phyloP scores from a whole-genome alignment of 2,113 vertebrate species.

The Aspidoscelis tigris region DNA sequence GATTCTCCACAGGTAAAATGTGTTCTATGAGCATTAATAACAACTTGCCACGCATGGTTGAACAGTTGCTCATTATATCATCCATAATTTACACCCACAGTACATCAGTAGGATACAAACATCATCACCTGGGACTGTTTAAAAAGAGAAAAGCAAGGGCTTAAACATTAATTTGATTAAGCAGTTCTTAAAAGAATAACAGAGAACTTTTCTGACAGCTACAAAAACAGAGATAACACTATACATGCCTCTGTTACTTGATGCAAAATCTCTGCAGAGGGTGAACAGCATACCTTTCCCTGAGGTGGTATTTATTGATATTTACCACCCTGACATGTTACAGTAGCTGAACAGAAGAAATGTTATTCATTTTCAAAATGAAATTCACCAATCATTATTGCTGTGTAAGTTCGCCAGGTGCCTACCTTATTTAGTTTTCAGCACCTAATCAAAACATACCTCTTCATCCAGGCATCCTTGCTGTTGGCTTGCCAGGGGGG shows the following conservation, averaged over 20 bases:
- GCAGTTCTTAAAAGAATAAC: conserved; percentile 10
- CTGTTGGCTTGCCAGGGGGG: no score
- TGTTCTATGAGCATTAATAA: conserved; percentile 25
- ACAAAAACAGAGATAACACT: background rate
- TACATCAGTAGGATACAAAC: conserved; percentile 9
- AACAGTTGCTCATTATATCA: conserved; percentile 14
- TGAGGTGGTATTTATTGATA: background rate
- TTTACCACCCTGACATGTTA: background rate
- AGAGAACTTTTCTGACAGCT: background rate
- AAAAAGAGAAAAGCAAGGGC: background rate
- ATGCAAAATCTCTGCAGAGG: conserved; percentile 15
- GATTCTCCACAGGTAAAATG: conserved; percentile 18
- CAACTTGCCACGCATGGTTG: conserved; percentile 28
- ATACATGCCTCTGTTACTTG: background rate
- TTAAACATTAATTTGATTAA: background rate
- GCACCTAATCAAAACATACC: no score
- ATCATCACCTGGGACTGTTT: background rate
- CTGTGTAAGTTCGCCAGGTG: no score
- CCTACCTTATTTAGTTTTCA: no score
- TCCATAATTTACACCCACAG: background rate
- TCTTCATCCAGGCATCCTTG: no score
- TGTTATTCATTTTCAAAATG: background rate
- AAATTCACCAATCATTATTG: background rate
- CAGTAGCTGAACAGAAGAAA: background rate
- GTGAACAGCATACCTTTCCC: background rate